Base-by-base conservation (phyloP, 2,113 vertebrate genomes). In the Hymenochirus boettgeri region DNA sequence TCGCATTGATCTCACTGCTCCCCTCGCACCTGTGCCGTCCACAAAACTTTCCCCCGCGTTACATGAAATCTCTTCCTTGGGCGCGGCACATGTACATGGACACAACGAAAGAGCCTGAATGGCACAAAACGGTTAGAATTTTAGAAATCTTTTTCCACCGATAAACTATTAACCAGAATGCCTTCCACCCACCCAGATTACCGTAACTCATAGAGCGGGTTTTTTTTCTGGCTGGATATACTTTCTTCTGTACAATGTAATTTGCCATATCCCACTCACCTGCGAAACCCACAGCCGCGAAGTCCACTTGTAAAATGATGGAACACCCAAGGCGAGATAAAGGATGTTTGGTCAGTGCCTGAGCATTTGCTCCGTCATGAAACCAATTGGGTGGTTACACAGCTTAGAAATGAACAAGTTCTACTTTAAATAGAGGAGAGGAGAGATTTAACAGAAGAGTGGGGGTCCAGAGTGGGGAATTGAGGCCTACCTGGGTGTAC, bases 331-430 rank as follows among this genome's bases (percentile, higher is more conserved):
- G 46, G 73, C 70, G 29, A 91, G 77, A 72, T 72, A 77, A 3
- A 96, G 85, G n/a, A 0, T 93, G 92, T 47, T 87, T 76, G 13
- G 52, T 1, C 75, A 0, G 94, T 97, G 58, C 80, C 73, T 1
- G 90, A 85, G 1, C 96, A 99, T 71, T 99, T n/a, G 96, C 47
- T 95, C 85, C 0, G 86, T 73, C 91, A 97, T 93, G 62, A 97
- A 98, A 53, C 85, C 87, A 72, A 92, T 72, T 99, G 95, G 59
- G 80, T 90, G 22, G 66, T 63, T 37, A 57, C 95, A 99, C 61
- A 80, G 78, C 95, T 97, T 62, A 62, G 6, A 48, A 62, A n/a
- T n/a, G 7, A 42, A 42, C 13, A 42, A 17, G 6, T n/a, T n/a
- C 39, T 2, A 4, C 37, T 42, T n/a, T 42, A 42, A n/a, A 42